Conservation (phyloP, 1,140 invertebrate genomes). For the Drosophila auraria region DNA sequence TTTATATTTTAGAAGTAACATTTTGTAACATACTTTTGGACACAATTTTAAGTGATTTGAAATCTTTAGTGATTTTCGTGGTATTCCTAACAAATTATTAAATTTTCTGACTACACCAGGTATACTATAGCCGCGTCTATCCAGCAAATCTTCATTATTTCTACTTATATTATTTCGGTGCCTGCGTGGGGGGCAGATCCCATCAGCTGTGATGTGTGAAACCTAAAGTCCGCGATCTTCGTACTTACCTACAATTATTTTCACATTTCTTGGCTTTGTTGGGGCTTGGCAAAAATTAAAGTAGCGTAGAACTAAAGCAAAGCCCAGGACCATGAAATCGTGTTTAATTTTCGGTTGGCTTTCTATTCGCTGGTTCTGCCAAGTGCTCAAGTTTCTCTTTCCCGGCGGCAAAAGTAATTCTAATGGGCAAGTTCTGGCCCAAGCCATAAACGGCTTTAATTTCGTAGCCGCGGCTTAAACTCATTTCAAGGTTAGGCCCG, state of each 20-base stretch:
- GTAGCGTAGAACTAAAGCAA: constrained; percentile 79
- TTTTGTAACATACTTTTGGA: background rate
- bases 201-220: constrained; percentile 25
- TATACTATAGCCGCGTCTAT: too few species aligned
- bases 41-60: background rate
- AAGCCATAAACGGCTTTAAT: constrained; percentile 45
- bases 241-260: constrained; percentile 65
- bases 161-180: constrained; percentile 8
- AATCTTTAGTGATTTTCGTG: background rate
- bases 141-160: background rate
- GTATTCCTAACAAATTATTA: background rate
- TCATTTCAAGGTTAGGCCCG: constrained; percentile 55
- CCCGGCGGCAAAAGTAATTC: constrained; percentile 61
- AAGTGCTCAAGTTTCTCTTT: constrained; percentile 74
- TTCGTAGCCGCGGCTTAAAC: constrained; percentile 11
- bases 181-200: constrained; percentile 26
- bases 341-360: constrained; percentile 73
- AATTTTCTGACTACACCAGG: background rate
- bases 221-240: constrained; percentile 44
- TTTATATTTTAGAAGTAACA: too few species aligned
- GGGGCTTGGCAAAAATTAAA: constrained; percentile 63
- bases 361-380: constrained; percentile 63
- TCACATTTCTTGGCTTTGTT: constrained; percentile 53
- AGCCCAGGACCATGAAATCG: constrained; percentile 74
- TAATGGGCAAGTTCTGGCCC: constrained; percentile 50